phyloP scores from a whole-genome alignment of 2,888 invertebrate species.

The Orthonychiurus folsomi region DNA sequence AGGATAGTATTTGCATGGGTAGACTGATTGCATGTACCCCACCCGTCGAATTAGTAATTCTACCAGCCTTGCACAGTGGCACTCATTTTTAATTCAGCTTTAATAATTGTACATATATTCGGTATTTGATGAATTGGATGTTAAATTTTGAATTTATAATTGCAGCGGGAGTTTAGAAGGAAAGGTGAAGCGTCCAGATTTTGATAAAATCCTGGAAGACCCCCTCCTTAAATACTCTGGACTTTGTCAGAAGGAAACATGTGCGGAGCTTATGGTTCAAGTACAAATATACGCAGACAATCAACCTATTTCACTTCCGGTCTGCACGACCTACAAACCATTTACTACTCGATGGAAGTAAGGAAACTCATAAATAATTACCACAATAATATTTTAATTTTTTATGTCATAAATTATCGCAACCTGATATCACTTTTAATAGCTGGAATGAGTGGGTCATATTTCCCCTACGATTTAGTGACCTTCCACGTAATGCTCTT shows the following conservation, averaged over 20 bases:
- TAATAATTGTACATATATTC: no score
- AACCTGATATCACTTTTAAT: constrained; percentile 18
- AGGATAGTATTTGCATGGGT: no score
- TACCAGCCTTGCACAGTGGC: no score
- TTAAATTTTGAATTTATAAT: constrained; percentile 25
- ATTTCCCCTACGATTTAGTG: constrained; percentile 80
- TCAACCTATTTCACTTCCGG: constrained; percentile 69
- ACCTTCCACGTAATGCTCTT: constrained; percentile 77
- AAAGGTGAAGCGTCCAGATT: constrained; percentile 72
- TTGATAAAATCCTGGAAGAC: constrained; percentile 74
- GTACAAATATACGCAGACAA: constrained; percentile 53
- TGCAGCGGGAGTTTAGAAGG: constrained; percentile 87
- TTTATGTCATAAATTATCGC: background rate
- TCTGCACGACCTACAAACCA: constrained; percentile 81
- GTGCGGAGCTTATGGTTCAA: constrained; percentile 79
- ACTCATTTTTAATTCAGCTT: no score
- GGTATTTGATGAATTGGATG: no score
- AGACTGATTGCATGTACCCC: no score
- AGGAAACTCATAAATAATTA: constrained; percentile 43
- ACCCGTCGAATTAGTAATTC: no score
- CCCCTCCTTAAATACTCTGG: constrained; percentile 87
- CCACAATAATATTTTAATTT: background rate
- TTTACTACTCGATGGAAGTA: constrained; percentile 90
- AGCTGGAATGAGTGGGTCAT: constrained; percentile 98
- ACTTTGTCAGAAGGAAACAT: constrained; percentile 60